These are phyloP conservation scores for Todiramphus chloris DNA, from an alignment of 2,113 vertebrate genomes.

Conservation along the genomic window DNA sequence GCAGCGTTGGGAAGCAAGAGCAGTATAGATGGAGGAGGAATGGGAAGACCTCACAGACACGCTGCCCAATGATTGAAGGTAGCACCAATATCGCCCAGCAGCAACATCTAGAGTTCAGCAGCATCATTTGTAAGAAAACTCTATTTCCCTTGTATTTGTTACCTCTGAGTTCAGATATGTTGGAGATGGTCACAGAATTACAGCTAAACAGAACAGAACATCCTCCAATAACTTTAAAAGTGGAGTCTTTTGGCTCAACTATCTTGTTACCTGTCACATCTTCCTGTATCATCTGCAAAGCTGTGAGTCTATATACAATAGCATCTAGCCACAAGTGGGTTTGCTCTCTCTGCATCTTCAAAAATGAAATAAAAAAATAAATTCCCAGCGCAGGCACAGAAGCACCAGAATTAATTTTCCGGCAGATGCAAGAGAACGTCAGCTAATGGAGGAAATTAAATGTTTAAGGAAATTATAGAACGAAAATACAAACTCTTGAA, in stretches of 20 bases:
- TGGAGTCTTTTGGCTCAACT: not conserved
- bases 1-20: not conserved
- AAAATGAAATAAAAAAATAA: not conserved
- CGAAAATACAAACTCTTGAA: constrained; percentile 61
- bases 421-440: constrained; percentile 40
- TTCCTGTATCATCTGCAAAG: not conserved
- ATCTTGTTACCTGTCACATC: not conserved
- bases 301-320: not conserved
- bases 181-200: not conserved
- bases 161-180: not conserved
- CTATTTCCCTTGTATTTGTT: not conserved
- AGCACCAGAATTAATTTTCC: constrained; percentile 52
- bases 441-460: constrained; percentile 64
- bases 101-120: not conserved
- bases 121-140: not conserved
- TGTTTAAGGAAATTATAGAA: constrained; percentile 66
- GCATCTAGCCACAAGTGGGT: not conserved
- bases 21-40: not conserved
- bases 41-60: not conserved
- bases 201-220: not conserved
- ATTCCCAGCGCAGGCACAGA: not conserved
- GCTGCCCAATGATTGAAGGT: not conserved
- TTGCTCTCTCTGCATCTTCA: not conserved
- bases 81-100: not conserved
- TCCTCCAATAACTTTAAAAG: not conserved